These are phyloP conservation scores for Sebastes schlegelii DNA, from an alignment of 2,113 vertebrate genomes.

Conservation along the genomic window DNA sequence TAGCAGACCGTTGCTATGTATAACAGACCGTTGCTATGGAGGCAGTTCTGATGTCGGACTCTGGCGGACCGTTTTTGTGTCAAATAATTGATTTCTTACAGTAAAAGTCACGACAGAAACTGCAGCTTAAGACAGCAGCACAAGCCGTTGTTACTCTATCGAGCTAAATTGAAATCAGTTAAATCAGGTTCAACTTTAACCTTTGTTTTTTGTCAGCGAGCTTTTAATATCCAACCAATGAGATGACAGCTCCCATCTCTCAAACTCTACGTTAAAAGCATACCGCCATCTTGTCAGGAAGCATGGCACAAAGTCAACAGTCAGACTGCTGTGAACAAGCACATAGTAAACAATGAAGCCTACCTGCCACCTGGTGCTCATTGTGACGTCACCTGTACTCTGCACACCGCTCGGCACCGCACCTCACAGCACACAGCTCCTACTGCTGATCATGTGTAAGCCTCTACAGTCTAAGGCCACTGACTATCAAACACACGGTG, in stretches of 20 bases:
- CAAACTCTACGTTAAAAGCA: background rate
- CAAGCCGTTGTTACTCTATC: no score
- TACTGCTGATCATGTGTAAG: background rate
- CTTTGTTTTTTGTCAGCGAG: background rate
- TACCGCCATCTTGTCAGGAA: background rate
- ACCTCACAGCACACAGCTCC: background rate
- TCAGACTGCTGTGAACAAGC: background rate
- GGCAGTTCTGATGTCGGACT: no score
- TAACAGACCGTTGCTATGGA: no score
- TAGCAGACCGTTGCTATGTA: no score
- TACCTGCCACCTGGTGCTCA: constrained; percentile 19
- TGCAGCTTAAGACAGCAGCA: no score
- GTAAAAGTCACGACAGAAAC: no score
- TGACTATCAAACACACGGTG: no score
- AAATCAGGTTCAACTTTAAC: no score
- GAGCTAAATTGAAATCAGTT: no score
- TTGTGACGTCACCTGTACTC: background rate
- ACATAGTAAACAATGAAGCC: constrained; percentile 5
- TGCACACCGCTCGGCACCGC: background rate
- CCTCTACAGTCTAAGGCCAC: no score
- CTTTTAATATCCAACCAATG: background rate
- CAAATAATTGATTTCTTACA: no score
- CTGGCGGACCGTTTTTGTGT: no score
- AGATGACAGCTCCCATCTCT: background rate
- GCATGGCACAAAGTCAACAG: background rate